Conservation (phyloP, 2,113 vertebrate genomes). For the Hystrix brachyura region DNA sequence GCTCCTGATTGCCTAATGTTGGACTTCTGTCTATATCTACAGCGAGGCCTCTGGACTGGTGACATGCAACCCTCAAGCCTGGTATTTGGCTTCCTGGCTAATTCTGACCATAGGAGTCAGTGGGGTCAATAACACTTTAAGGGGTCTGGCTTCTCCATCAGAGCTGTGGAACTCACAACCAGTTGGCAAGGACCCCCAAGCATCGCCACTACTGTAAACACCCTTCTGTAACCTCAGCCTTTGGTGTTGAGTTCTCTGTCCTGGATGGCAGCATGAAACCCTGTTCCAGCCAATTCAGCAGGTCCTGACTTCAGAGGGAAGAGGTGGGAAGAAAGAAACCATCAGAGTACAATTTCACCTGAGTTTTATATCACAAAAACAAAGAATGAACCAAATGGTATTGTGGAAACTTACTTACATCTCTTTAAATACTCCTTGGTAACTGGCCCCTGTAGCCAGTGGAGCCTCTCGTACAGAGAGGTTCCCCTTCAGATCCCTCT, state of each 20-base stretch:
- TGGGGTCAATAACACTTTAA: constrained; percentile 76
- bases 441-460: constrained; percentile 26
- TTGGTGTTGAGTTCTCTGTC: constrained; percentile 70
- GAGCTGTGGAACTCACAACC: constrained; percentile 83
- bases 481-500: not conserved
- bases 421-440: constrained; percentile 66
- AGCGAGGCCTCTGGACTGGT: constrained; percentile 81
- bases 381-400: constrained; percentile 71
- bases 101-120: constrained; percentile 79
- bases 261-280: constrained; percentile 79
- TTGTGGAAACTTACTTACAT: constrained; percentile 61
- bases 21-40: constrained; percentile 71
- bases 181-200: constrained; percentile 72
- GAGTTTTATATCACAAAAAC: constrained; percentile 64
- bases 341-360: constrained; percentile 62
- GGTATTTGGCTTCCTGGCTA: constrained; percentile 83
- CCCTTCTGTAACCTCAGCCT: constrained; percentile 73
- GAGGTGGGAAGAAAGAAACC: constrained; percentile 73
- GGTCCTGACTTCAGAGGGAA: constrained; percentile 53
- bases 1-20: constrained; percentile 95
- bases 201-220: constrained; percentile 72
- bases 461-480: not conserved
- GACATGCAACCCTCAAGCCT: constrained; percentile 79
- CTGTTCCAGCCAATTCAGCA: constrained; percentile 78
- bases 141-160: constrained; percentile 81